phyloP scores from a whole-genome alignment of 2,113 vertebrate species.

The Neodon shergylaensis region DNA sequence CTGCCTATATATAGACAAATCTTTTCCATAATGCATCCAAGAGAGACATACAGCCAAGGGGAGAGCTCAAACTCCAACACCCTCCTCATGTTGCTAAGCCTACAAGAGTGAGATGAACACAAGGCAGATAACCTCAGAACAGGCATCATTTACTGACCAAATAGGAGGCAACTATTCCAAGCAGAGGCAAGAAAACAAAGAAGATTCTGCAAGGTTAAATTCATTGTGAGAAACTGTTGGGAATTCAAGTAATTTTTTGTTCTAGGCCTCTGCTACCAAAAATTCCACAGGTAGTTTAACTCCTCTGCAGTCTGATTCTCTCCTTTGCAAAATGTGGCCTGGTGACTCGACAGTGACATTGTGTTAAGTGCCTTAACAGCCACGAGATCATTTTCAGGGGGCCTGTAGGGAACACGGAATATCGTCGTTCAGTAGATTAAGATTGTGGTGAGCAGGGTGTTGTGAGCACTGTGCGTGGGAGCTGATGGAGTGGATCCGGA shows the following conservation, averaged over 20 bases:
- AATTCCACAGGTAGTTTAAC: neutral
- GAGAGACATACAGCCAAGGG: neutral
- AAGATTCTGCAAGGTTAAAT: neutral
- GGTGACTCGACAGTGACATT: accelerated
- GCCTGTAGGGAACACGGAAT: neutral
- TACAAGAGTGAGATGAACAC: neutral
- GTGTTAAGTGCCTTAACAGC: no score
- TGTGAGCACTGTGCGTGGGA: neutral
- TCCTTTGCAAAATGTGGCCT: neutral
- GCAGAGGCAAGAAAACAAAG: neutral
- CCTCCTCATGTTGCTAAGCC: neutral
- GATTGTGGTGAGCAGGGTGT: neutral
- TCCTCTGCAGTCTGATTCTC: neutral
- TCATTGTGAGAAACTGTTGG: neutral
- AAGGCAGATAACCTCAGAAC: neutral
- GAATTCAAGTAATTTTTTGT: neutral
- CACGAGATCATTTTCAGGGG: neutral
- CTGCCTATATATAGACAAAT: no score
- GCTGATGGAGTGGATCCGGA: neutral
- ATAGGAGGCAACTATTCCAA: neutral
- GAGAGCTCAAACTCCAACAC: neutral
- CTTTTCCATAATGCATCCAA: neutral
- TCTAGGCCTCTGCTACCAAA: neutral
- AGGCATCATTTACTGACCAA: neutral
- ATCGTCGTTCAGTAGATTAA: neutral